Evolutionary conservation across 2,888 invertebrate species (phyloP), one percentile per base, ranked within the genome.

Genomic region (Hypena proboscidalis): DNA sequence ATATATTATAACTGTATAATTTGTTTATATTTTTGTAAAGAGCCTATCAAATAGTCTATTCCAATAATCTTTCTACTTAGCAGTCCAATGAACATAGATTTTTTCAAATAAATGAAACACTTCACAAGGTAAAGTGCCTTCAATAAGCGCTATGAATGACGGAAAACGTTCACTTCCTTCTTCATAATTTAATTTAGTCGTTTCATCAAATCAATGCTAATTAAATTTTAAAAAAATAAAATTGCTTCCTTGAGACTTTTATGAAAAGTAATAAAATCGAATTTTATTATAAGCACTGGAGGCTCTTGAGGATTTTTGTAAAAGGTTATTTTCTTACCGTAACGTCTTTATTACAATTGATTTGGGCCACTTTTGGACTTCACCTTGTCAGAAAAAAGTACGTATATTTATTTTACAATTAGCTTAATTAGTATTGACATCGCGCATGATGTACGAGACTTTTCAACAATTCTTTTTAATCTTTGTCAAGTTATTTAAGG

Each of bases 181-280:
- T 67, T 57, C 61, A 58, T n/a, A 74, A 77, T 80, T 68, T 70
- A 71, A 76, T 79, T 79, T 73, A 68, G 68, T 62, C 67, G 50
- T 69, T 74, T 60, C 64, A 57, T 64, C 54, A 63, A 71, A 63
- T 64, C 51, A 63, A 67, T 63, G 68, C 45, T 63, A 62, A n/a
- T 65, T 65, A 61, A 42, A 70, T 67, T 67, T 48, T 48, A 37
- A 51, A 67, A 67, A 58, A 53, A 58, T 56, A 58, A 66, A 56
- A 68, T 61, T 53, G 46, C 32, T 26, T 37, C 27, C 17, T n/a
- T 38, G 44, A 33, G 7, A 30, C 36, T 42, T 34, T 54, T 48
- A 65, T 58, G 45, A 51, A 57, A 42, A 47, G 58, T 52, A 49
- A 58, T 60, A 29, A 52, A 64, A 64, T 55, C 19, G 26, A 40